Conservation (phyloP, 2,797 vertebrate species). For the Malacoraja senta region DNA sequence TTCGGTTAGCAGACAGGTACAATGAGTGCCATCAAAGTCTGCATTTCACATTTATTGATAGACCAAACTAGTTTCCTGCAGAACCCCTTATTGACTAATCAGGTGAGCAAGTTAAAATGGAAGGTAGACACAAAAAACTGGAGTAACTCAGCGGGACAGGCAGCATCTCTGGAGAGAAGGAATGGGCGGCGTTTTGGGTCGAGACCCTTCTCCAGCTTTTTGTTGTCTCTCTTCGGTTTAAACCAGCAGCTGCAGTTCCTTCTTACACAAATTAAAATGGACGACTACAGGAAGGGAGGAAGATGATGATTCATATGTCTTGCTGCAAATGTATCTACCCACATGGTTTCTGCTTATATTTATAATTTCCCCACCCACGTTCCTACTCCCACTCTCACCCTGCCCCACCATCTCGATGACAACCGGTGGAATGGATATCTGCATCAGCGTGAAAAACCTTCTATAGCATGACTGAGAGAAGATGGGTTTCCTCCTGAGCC, state of each 20-base stretch:
- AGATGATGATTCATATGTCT: not conserved
- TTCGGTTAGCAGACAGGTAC: not conserved
- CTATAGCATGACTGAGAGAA: not conserved
- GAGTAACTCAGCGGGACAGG: no score
- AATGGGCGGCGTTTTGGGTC: no score
- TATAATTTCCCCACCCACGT: not conserved
- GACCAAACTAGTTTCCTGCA: not conserved
- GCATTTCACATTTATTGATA: not conserved
- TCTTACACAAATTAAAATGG: not conserved
- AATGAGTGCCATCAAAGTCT: not conserved
- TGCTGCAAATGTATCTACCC: not conserved
- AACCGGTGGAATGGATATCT: not conserved
- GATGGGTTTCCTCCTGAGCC: not conserved
- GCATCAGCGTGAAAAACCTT: not conserved
- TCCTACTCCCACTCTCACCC: no score
- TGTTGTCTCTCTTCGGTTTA: no score
- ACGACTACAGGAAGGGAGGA: not conserved
- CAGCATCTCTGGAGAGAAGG: no score
- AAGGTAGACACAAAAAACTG: no score
- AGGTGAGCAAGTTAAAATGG: not conserved
- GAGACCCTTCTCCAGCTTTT: no score
- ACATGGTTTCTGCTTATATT: not conserved
- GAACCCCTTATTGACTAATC: not conserved
- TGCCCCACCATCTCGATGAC: not conserved
- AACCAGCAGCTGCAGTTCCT: no score